Conservation (phyloP, 2,113 vertebrate species). For the Nymphicus hollandicus region DNA sequence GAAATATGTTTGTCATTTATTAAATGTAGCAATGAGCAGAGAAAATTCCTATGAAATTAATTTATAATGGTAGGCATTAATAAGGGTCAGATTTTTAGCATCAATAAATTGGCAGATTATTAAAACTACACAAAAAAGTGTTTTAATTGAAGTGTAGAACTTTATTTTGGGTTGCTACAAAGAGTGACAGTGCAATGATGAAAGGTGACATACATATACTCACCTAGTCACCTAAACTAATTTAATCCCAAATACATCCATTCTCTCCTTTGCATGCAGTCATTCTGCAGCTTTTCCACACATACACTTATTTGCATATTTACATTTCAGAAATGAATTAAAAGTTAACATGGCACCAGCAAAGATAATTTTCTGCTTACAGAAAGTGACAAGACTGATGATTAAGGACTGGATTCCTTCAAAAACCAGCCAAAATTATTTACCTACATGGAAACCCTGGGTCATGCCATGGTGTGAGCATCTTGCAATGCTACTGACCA, state of each 20-base stretch:
- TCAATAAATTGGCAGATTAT: background rate
- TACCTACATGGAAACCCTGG: background rate
- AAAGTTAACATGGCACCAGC: background rate
- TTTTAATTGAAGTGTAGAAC: background rate
- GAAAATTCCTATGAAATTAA: background rate
- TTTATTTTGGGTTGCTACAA: background rate
- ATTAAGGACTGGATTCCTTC: background rate
- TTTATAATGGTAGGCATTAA: background rate
- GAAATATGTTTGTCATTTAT: background rate
- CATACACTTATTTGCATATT: background rate
- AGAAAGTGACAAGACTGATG: background rate
- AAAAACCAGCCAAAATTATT: background rate
- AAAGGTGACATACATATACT: background rate
- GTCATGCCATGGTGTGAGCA: background rate
- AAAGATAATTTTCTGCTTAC: background rate
- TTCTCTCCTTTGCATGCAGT: background rate
- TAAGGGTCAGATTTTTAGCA: background rate
- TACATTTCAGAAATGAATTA: background rate
- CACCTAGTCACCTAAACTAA: background rate
- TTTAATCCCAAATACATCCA: background rate
- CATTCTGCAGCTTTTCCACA: background rate
- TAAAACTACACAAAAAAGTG: background rate
- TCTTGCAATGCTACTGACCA: background rate
- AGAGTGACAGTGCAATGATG: background rate
- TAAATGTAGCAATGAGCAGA: background rate